These are phyloP conservation scores for Cinclus cinclus DNA, from an alignment of 2,113 vertebrate species.

Conservation along the genomic window DNA sequence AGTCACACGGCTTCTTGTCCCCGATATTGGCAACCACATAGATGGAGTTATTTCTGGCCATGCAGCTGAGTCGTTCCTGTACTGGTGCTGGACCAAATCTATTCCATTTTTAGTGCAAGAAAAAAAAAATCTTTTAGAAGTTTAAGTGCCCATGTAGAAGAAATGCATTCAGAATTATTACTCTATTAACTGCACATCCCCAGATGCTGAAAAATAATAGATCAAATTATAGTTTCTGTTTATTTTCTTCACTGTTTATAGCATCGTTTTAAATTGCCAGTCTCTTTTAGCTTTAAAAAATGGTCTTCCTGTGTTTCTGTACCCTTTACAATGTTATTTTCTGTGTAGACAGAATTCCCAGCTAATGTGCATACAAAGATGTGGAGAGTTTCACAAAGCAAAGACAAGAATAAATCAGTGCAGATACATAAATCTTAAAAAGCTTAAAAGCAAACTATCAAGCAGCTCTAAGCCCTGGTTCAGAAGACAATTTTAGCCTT, in stretches of 20 bases:
- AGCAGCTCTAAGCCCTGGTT: neutral
- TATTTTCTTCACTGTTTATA: neutral
- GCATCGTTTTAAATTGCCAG: neutral
- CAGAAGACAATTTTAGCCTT: neutral
- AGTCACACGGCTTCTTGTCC: slow-evolving; percentile 67
- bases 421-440: neutral
- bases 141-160: neutral
- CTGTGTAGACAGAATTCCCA: neutral
- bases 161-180: neutral
- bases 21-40: slow-evolving; percentile 87
- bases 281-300: neutral
- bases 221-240: neutral
- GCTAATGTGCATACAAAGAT: neutral
- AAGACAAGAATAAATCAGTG: neutral
- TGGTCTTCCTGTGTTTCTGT: neutral
- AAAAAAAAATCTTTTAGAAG: neutral
- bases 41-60: slow-evolving; percentile 81
- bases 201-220: neutral
- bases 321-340: neutral
- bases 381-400: neutral
- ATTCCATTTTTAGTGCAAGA: neutral
- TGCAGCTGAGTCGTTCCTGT: slow-evolving; percentile 81
- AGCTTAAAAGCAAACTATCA: neutral
- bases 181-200: neutral
- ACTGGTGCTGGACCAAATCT: slow-evolving; percentile 63